phyloP scores from a whole-genome alignment of 2,113 vertebrate species.

The Solea senegalensis region DNA sequence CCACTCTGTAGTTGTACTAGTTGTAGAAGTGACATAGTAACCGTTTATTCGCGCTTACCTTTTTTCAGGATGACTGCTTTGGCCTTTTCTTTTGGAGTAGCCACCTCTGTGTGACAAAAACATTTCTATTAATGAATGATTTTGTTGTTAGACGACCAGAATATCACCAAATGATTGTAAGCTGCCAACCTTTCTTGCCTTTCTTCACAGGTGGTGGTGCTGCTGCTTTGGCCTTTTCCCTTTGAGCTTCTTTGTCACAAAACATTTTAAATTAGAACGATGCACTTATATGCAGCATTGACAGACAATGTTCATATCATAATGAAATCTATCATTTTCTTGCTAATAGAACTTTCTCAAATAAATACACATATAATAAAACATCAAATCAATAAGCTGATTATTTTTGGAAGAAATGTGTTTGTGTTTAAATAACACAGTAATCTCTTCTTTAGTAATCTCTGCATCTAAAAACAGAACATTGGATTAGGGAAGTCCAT shows the following conservation, averaged over 20 bases:
- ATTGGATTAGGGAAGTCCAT: not conserved
- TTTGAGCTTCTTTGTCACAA: constrained; percentile 38
- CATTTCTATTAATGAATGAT: not conserved
- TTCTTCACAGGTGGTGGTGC: constrained; percentile 36
- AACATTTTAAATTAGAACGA: not conserved
- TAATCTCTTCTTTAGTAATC: constrained; percentile 35
- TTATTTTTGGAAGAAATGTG: too few relatives aligned
- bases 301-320: too few relatives aligned
- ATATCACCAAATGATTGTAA: not conserved
- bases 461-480: constrained; percentile 21
- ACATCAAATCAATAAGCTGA: too few relatives aligned
- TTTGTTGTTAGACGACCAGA: constrained; percentile 2
- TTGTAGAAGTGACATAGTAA: not conserved
- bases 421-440: not conserved
- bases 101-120: constrained; percentile 43
- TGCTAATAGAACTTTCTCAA: too few relatives aligned
- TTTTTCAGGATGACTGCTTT: constrained; percentile 47
- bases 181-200: constrained; percentile 37
- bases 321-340: too few relatives aligned
- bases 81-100: constrained; percentile 51
- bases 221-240: constrained; percentile 48
- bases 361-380: too few relatives aligned
- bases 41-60: constrained; percentile 16
- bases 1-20: too few relatives aligned
- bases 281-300: too few relatives aligned